phyloP scores from a whole-genome alignment of 2,797 vertebrate species.

The Lithobates pipiens region DNA sequence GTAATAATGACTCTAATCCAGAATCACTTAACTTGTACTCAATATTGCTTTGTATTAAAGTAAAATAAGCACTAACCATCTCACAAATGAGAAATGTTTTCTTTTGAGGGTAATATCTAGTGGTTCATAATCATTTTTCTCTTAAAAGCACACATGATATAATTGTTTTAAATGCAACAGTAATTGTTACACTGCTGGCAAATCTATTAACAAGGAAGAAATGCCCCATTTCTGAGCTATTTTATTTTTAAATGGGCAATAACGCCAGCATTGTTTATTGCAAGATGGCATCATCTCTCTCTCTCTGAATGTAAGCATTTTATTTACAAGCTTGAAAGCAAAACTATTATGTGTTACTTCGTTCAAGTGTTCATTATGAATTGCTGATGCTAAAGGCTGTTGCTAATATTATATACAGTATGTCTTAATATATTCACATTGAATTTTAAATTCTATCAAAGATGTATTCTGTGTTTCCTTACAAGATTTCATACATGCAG shows the following conservation, averaged over 20 bases:
- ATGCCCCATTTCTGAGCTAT: conserved; percentile 4
- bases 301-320: conserved; percentile 1
- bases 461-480: background rate
- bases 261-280: background rate
- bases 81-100: background rate
- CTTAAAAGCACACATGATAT: background rate
- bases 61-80: background rate
- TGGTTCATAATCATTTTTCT: background rate
- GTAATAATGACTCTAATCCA: background rate
- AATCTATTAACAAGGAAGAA: conserved; percentile 2
- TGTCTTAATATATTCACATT: background rate
- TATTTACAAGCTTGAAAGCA: background rate
- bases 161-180: conserved; percentile 13
- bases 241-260: conserved; percentile 10
- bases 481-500: background rate
- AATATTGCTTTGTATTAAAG: conserved; percentile 21
- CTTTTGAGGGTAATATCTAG: background rate
- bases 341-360: background rate
- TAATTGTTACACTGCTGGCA: conserved; percentile 10
- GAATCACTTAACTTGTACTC: conserved; percentile 13
- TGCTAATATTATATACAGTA: background rate
- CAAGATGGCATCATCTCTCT: background rate
- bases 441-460: background rate
- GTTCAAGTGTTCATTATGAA: background rate
- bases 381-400: background rate